Evolutionary conservation across 2,888 invertebrate genomes (phyloP).

Genomic region (Diaprepes abbreviatus): DNA sequence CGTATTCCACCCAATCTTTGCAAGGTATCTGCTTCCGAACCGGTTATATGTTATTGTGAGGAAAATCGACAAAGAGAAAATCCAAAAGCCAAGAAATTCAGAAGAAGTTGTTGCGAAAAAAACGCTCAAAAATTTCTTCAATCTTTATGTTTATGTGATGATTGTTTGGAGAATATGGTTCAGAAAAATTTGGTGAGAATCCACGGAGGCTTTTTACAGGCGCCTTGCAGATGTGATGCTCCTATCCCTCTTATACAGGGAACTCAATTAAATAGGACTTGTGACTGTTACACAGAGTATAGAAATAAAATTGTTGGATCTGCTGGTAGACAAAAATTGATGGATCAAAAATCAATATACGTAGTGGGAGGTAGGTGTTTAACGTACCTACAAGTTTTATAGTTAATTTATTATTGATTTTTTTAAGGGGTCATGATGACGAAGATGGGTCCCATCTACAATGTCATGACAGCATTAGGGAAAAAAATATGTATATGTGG

Average conservation of each 20-base stretch:
- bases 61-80: constrained; percentile 18
- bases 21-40: constrained; percentile 34
- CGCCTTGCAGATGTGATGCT: constrained; percentile 44
- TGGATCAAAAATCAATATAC: constrained; percentile 42
- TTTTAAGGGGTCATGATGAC: constrained; percentile 24
- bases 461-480: constrained; percentile 27
- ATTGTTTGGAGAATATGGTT: constrained; percentile 35
- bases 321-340: constrained; percentile 43
- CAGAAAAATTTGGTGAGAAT: constrained; percentile 48
- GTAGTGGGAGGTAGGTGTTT: constrained; percentile 35
- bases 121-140: constrained; percentile 27
- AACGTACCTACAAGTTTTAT: too few species aligned
- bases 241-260: constrained; percentile 56
- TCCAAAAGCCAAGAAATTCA: neutral
- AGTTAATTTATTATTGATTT: too few species aligned
- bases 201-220: constrained; percentile 51
- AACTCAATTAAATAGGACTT: constrained; percentile 51
- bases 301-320: constrained; percentile 48
- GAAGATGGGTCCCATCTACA: constrained; percentile 41
- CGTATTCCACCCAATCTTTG: constrained; percentile 30
- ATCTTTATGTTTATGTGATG: constrained; percentile 33
- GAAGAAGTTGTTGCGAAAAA: constrained; percentile 38
- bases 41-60: constrained; percentile 33
- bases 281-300: constrained; percentile 56
- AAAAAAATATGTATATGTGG: constrained; percentile 38